Base-by-base conservation (phyloP, 2,113 vertebrate genomes). In the Dicentrarchus labrax region DNA sequence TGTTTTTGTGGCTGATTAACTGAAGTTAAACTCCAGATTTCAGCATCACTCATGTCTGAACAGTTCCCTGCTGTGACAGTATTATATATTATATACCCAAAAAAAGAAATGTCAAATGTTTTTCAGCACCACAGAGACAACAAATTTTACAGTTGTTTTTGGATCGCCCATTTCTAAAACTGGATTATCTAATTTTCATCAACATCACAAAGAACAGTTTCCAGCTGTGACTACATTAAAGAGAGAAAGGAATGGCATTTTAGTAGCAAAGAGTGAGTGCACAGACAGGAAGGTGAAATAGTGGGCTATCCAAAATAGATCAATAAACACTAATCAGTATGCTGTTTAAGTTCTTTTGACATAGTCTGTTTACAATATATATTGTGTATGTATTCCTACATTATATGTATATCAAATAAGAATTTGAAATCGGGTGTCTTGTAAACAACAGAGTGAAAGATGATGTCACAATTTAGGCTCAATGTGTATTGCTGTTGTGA, bases 201-300 rank as follows among this genome's bases (percentile, higher is more conserved):
- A 80, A 3, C 69, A 77, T 80, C 43, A 73, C 9, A 80, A 48
- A 69, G 51, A 41, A 73, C n/a, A 41, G 17, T 59, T 66, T 86
- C 74, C 88, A 82, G 79, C 83, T 88, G 88, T 68, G 81, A 79
- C 76, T 85, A 51, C 41, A 87, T 90, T 76, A 53, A 43, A 81
- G 22, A 57, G 50, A 81, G 74, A 87, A 81, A 80, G 48, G 22
- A 57, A 65, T 83, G 64, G 59, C 80, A 86, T 91, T 89, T 91
- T 78, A 47, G 62, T 22, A 38, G 36, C 60, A 80, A 70, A 60
- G 54, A 81, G 51, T 48, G 19, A 64, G 56, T 68, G 51, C 51
- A 76, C 19, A n/a, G 21, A 76, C 48, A 48, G 16, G 66, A 71
- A 85, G 80, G 77, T 71, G 54, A 85, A 84, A 66, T 66, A 83